phyloP scores from a whole-genome alignment of 2,113 vertebrate genomes.

The Cyprinus carpio region DNA sequence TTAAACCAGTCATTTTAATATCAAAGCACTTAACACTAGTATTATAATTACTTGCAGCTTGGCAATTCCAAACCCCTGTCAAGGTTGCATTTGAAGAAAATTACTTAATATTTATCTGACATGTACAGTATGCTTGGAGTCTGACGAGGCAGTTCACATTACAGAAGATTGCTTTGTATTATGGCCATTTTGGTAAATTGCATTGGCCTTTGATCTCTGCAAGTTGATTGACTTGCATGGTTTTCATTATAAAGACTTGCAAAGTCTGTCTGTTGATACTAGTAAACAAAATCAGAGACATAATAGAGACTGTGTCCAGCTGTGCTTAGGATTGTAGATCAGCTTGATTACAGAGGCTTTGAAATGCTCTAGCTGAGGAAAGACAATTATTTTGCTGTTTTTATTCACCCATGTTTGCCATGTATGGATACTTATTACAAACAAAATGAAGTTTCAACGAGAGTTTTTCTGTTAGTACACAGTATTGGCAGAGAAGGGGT shows the following conservation, averaged over 20 bases:
- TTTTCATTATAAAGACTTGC: conserved; percentile 73
- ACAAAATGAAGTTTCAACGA: not conserved
- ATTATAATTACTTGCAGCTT: conserved; percentile 79
- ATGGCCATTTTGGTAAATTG: conserved; percentile 77
- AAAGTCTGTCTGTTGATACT: conserved; percentile 64
- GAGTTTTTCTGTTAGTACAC: not conserved
- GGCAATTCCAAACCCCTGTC: conserved; percentile 69
- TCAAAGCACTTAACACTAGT: conserved; percentile 80
- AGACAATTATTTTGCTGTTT: conserved; percentile 53
- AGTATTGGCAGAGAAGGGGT: not conserved
- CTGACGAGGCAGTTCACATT: conserved; percentile 73
- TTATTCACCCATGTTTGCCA: conserved; percentile 7
- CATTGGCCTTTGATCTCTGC: conserved; percentile 76
- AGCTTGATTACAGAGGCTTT: conserved; percentile 47
- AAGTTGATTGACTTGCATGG: conserved; percentile 79
- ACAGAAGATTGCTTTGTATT: conserved; percentile 78
- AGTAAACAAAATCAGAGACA: conserved; percentile 65
- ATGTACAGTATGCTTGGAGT: conserved; percentile 75
- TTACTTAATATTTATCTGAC: conserved; percentile 77
- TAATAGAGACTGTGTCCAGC: conserved; percentile 66
- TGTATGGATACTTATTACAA: conserved; percentile 27
- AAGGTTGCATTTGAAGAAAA: conserved; percentile 73
- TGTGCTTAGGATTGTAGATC: conserved; percentile 54
- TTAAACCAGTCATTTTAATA: conserved; percentile 80
- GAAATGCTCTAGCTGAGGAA: conserved; percentile 57